These are phyloP conservation scores for Onychorhynchus coronatus DNA, from an alignment of 2,113 vertebrate species.

Conservation along the genomic window DNA sequence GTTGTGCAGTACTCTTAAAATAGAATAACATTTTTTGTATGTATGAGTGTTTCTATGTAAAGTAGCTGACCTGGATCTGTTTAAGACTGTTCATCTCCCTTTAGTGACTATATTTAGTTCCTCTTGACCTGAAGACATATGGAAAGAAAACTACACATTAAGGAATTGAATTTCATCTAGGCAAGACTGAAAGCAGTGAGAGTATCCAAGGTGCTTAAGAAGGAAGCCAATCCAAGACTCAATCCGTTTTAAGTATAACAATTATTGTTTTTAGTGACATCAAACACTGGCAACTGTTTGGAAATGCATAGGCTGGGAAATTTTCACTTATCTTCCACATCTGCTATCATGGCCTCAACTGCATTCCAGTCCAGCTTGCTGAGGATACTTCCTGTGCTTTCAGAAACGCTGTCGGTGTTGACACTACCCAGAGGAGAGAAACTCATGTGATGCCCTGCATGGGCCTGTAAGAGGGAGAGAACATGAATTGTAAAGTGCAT, in stretches of 20 bases:
- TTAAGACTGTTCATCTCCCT: not conserved
- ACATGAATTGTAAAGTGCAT: not conserved
- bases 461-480: not conserved
- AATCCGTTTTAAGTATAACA: not conserved
- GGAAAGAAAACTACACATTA: not conserved
- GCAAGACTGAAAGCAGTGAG: not conserved
- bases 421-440: not conserved
- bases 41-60: not conserved
- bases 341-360: conserved; percentile 83
- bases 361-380: conserved; percentile 91
- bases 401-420: conserved; percentile 73
- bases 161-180: not conserved
- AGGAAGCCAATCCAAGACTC: not conserved
- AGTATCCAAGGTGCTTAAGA: not conserved
- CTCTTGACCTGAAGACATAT: not conserved
- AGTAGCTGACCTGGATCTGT: not conserved
- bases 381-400: conserved; percentile 81
- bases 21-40: not conserved
- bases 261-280: not conserved
- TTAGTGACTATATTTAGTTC: not conserved
- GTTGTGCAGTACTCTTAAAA: not conserved
- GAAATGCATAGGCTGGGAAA: not conserved
- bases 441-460: not conserved
- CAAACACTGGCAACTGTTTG: not conserved
- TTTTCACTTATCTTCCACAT: conserved; percentile 63